Conservation (phyloP, 2,113 vertebrate species). For the Bubo blakistoni region DNA sequence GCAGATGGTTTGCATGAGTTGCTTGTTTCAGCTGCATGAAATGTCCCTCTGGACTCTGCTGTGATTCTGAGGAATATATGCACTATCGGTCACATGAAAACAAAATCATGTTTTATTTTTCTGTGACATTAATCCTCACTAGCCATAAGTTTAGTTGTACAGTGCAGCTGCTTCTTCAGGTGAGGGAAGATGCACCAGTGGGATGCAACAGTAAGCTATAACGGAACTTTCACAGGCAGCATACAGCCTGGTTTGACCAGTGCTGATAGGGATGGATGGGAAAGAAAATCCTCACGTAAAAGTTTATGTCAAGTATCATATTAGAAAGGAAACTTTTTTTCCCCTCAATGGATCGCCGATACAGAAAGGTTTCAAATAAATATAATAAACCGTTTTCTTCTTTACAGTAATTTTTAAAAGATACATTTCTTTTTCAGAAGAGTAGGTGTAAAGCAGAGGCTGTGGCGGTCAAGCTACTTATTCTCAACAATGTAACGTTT, state of each 20-base stretch:
- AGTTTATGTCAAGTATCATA: background rate
- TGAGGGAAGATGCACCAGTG: background rate
- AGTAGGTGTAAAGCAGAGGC: background rate
- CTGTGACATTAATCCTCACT: slow-evolving; percentile 45
- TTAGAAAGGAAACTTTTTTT: background rate
- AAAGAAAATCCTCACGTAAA: background rate
- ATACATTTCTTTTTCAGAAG: background rate
- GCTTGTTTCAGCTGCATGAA: slow-evolving; percentile 58
- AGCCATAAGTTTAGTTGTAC: background rate
- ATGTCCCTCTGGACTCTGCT: slow-evolving; percentile 43
- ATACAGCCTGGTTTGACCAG: background rate
- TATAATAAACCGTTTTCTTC: background rate
- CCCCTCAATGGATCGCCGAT: background rate
- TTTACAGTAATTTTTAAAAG: background rate
- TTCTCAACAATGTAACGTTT: background rate
- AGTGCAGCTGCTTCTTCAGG: background rate
- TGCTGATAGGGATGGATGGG: background rate
- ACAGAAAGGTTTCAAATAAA: background rate
- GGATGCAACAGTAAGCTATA: background rate
- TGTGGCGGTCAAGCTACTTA: background rate
- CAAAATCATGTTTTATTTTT: slow-evolving; percentile 51
- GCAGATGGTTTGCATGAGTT: slow-evolving; percentile 66
- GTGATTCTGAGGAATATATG: slow-evolving; percentile 59
- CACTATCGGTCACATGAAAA: slow-evolving; percentile 55
- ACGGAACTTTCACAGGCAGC: background rate